Conservation (phyloP, 2,797 vertebrate species). For the Champsocephalus gunnari region DNA sequence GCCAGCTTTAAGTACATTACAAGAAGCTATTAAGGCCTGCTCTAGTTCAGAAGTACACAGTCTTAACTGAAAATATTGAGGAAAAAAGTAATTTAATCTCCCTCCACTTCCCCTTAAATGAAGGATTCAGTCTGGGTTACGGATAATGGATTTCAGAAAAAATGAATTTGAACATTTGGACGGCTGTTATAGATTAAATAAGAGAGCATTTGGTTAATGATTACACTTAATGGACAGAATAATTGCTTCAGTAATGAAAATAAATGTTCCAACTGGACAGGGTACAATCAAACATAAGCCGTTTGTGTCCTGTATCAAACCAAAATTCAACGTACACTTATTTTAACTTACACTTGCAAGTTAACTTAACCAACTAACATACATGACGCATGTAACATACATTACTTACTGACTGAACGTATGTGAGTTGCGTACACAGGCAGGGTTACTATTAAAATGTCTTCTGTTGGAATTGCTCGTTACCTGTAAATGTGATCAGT, state of each 20-base stretch:
- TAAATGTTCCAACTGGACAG: not conserved
- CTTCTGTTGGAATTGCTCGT: too few relatives aligned
- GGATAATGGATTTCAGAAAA: constrained; percentile 29
- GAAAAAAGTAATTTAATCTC: constrained; percentile 8
- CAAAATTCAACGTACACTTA: too few relatives aligned
- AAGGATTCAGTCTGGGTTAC: constrained; percentile 22
- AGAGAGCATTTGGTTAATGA: constrained; percentile 30
- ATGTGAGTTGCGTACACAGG: too few relatives aligned
- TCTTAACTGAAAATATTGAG: constrained; percentile 10
- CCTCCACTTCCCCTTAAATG: not conserved
- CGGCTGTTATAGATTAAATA: constrained; percentile 26
- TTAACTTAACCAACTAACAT: too few relatives aligned
- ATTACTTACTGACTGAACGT: too few relatives aligned
- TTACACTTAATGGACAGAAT: constrained; percentile 18
- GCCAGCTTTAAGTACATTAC: not conserved
- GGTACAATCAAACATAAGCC: too few relatives aligned
- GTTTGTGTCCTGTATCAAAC: too few relatives aligned
- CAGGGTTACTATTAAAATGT: too few relatives aligned
- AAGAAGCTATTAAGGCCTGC: not conserved
- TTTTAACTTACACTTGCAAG: too few relatives aligned
- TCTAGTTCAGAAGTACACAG: constrained; percentile 2
- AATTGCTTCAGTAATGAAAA: constrained; percentile 1
- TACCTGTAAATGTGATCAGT: too few relatives aligned
- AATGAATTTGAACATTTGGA: constrained; percentile 17
- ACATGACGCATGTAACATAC: too few relatives aligned